Conservation (phyloP, 2,797 vertebrate species). For the Sebastes vulpes region DNA sequence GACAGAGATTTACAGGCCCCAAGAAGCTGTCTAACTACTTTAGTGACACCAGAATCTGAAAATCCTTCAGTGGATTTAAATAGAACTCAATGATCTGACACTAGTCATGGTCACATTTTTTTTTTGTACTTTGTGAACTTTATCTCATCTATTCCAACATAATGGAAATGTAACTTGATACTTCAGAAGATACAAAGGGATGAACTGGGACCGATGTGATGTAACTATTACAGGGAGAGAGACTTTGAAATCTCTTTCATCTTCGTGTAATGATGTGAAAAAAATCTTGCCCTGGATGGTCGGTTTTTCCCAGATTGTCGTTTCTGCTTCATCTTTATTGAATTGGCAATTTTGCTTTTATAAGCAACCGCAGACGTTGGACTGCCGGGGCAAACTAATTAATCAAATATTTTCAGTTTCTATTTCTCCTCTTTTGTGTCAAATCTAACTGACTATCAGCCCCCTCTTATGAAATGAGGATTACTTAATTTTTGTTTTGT, state of each 20-base stretch:
- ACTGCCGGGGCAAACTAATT: background rate
- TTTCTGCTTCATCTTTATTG: constrained; percentile 6
- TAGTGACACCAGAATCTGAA: constrained; percentile 5
- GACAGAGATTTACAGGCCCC: background rate
- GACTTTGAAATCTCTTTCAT: constrained; percentile 49
- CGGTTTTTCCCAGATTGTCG: constrained; percentile 12
- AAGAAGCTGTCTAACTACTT: constrained; percentile 7
- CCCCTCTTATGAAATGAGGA: background rate
- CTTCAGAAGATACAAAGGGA: constrained; percentile 35
- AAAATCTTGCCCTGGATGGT: background rate
- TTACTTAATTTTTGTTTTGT: background rate
- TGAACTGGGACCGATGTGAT: constrained; percentile 39
- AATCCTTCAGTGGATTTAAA: constrained; percentile 12
- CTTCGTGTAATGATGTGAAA: constrained; percentile 48
- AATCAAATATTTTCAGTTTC: background rate
- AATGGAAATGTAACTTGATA: constrained; percentile 33
- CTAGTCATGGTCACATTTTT: background rate
- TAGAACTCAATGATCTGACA: background rate
- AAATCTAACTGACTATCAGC: background rate
- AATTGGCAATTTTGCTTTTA: constrained; percentile 5
- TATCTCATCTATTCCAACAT: constrained; percentile 3
- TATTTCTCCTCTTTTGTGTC: background rate
- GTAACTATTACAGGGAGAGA: constrained; percentile 47
- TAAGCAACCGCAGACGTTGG: background rate
- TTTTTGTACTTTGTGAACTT: background rate